phyloP scores from a whole-genome alignment of 2,797 vertebrate species.

The Pipistrellus pipistrellus region DNA sequence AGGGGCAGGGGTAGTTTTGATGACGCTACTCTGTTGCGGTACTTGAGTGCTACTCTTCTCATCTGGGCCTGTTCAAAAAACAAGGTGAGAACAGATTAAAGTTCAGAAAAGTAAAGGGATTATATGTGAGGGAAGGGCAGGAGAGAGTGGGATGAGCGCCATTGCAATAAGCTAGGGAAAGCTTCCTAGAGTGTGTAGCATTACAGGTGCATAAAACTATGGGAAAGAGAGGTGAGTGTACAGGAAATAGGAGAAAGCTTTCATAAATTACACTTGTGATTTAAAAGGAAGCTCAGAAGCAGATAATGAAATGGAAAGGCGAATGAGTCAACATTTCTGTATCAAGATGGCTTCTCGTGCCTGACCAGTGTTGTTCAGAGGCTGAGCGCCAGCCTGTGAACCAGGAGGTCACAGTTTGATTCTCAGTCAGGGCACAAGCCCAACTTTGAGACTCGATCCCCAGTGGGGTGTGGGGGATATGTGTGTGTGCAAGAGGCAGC shows the following conservation, averaged over 20 bases:
- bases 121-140: background rate
- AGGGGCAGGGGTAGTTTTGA: conserved; percentile 73
- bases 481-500: too few relatives aligned
- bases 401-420: too few relatives aligned
- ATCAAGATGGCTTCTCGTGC: background rate
- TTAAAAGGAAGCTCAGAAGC: conserved; percentile 15
- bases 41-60: background rate
- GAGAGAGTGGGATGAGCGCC: background rate
- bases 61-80: conserved; percentile 81
- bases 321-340: background rate
- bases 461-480: too few relatives aligned
- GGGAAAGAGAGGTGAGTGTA: background rate
- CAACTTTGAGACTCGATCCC: too few relatives aligned
- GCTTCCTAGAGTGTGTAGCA: background rate
- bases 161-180: background rate
- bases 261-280: background rate
- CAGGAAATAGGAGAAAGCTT: background rate
- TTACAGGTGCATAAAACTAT: background rate
- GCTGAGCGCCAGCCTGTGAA: too few relatives aligned
- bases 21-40: conserved; percentile 78
- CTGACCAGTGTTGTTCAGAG: too few relatives aligned
- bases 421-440: too few relatives aligned
- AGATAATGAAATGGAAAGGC: background rate
- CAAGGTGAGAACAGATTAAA: background rate
- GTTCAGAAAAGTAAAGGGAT: background rate